Conservation (phyloP, 2,113 vertebrate species). For the rabbit (Oryctolagus cuniculus) region mOryCun1.1 NC_091434.1:110557001-110557500, state of each 20-base stretch:
- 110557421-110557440: neutral
- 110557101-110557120: neutral
- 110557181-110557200: neutral
- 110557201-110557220: neutral
- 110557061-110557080: neutral
- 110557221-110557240: neutral
- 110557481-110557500: too few relatives aligned
- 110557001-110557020: neutral
- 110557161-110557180: neutral
- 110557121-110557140: neutral
- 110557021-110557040: neutral
- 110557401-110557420: neutral
- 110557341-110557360: neutral
- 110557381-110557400: neutral
- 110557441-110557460: neutral
- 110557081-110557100: neutral
- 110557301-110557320: conserved; percentile 11
- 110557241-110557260: neutral
- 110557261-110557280: neutral
- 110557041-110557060: neutral
- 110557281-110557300: too few relatives aligned
- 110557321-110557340: neutral
- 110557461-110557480: too few relatives aligned
- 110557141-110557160: neutral
- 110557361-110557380: neutral